Evolutionary conservation across 2,888 invertebrate genomes (phyloP).

Genomic region (Philaethria dido): DNA sequence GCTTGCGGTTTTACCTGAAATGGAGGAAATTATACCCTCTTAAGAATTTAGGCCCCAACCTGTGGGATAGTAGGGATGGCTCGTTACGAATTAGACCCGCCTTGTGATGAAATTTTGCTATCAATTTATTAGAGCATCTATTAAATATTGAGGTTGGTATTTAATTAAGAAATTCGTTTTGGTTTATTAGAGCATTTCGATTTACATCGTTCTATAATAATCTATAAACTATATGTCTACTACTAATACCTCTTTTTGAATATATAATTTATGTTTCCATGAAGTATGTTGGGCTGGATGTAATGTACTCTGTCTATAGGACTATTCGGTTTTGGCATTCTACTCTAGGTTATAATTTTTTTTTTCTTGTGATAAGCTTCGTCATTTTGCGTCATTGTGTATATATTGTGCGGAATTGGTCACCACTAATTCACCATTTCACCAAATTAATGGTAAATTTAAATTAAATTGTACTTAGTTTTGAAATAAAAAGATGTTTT

Average conservation of each 20-base stretch:
- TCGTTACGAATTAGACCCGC: slow-evolving; percentile 25
- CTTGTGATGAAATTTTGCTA: slow-evolving; percentile 27
- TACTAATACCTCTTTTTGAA: neutral
- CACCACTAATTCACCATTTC: too few species aligned
- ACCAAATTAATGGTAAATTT: too few species aligned
- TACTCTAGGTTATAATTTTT: too few species aligned
- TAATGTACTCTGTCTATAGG: too few species aligned
- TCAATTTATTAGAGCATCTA: slow-evolving; percentile 24
- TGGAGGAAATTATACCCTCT: slow-evolving; percentile 52
- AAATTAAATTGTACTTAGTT: too few species aligned
- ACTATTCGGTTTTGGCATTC: too few species aligned
- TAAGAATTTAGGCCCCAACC: slow-evolving; percentile 47
- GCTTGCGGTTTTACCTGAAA: slow-evolving; percentile 35
- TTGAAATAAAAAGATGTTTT: too few species aligned
- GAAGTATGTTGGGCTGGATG: too few species aligned
- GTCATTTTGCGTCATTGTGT: too few species aligned
- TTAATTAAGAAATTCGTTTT: slow-evolving; percentile 13
- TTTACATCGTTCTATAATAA: neutral
- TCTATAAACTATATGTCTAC: neutral
- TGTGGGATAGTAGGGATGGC: slow-evolving; percentile 28
- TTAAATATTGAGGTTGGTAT: slow-evolving; percentile 24
- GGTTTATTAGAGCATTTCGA: neutral
- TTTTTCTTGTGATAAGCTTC: too few species aligned
- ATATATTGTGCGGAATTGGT: too few species aligned
- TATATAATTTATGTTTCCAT: too few species aligned